These are phyloP conservation scores for Spondyliosoma cantharus DNA, from an alignment of 2,797 vertebrate species.

Conservation along the genomic window DNA sequence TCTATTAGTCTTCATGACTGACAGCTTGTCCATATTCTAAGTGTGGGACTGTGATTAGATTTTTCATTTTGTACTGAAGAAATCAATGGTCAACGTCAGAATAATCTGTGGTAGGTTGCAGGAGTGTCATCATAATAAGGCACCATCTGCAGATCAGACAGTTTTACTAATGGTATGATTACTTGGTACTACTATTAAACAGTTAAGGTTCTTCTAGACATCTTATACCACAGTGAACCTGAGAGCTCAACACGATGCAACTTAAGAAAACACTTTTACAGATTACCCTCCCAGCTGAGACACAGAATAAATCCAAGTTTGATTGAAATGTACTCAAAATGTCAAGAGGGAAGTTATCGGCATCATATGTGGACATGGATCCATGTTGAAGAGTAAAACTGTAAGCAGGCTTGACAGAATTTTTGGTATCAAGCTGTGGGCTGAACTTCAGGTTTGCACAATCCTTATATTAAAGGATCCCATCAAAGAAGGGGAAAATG, in stretches of 20 bases:
- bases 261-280: too few species aligned
- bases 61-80: constrained; percentile 36
- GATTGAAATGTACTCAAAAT: too few species aligned
- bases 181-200: not conserved
- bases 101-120: constrained; percentile 2
- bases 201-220: not conserved
- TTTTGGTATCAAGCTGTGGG: too few species aligned
- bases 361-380: too few species aligned
- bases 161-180: not conserved
- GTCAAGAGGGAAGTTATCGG: too few species aligned
- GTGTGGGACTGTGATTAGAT: constrained; percentile 38
- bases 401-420: too few species aligned
- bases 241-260: not conserved
- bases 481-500: too few species aligned
- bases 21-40: constrained; percentile 20
- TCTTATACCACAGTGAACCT: not conserved
- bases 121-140: not conserved
- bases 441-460: too few species aligned
- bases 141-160: not conserved
- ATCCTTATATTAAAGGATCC: too few species aligned
- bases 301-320: too few species aligned
- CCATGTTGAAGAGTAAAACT: too few species aligned
- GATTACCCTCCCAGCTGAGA: too few species aligned
- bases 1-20: constrained; percentile 76
- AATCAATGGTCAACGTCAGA: not conserved